Conservation (phyloP, 2,888 invertebrate species). For the Automeris io region DNA sequence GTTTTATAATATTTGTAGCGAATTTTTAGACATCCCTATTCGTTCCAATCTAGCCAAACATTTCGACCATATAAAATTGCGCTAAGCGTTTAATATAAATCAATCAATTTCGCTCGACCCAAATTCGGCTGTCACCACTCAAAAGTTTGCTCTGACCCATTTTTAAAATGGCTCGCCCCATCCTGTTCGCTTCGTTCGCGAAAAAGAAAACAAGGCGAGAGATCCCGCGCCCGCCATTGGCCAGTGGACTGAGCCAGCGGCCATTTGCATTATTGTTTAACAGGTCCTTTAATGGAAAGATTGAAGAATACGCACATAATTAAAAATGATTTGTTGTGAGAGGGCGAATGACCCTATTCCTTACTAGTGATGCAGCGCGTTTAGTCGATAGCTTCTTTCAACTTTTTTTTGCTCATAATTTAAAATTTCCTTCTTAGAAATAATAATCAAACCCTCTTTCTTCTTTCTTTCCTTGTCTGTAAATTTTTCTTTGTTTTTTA, state of each 20-base stretch:
- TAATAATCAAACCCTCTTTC: no score
- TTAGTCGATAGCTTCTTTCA: slow-evolving; percentile 6
- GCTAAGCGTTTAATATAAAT: slow-evolving; percentile 26
- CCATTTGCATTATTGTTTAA: slow-evolving; percentile 46
- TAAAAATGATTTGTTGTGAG: slow-evolving; percentile 70
- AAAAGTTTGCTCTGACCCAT: slow-evolving; percentile 57
- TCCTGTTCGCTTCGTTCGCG: slow-evolving; percentile 31
- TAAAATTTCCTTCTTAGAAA: no score
- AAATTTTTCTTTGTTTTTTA: no score
- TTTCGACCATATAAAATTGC: slow-evolving; percentile 5
- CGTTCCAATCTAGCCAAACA: neutral
- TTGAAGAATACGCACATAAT: slow-evolving; percentile 67
- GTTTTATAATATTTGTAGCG: no score
- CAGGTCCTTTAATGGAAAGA: slow-evolving; percentile 54
- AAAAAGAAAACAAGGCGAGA: slow-evolving; percentile 45
- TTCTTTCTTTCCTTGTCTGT: no score
- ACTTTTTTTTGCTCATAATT: neutral
- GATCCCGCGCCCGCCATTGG: slow-evolving; percentile 36
- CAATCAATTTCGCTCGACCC: slow-evolving; percentile 52
- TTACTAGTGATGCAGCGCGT: slow-evolving; percentile 38
- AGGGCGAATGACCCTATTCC: slow-evolving; percentile 68
- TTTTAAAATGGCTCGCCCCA: slow-evolving; percentile 39
- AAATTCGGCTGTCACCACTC: slow-evolving; percentile 36
- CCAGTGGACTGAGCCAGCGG: slow-evolving; percentile 17
- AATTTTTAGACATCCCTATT: slow-evolving; percentile 3